phyloP scores from a whole-genome alignment of 2,113 vertebrate species.

The Upupa epops region DNA sequence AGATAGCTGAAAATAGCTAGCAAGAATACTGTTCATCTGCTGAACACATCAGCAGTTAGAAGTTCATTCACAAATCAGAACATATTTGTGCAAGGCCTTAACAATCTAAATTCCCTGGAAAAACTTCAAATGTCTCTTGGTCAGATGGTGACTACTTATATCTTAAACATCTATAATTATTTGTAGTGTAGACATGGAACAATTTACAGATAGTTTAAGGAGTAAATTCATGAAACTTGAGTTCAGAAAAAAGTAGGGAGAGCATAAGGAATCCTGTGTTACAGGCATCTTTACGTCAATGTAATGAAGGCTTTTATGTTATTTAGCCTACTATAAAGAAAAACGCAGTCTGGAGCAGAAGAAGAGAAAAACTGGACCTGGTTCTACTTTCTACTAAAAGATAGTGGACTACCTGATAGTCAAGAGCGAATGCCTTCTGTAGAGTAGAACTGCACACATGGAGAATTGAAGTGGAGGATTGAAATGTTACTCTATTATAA shows the following conservation, averaged over 20 bases:
- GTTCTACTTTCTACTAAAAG: not conserved
- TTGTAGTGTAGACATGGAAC: not conserved
- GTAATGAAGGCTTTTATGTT: not conserved
- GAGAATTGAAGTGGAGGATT: not conserved
- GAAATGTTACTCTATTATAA: not conserved
- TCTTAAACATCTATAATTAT: not conserved
- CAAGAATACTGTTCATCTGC: not conserved
- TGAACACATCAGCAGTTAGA: not conserved
- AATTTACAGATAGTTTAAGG: not conserved
- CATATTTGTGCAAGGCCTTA: not conserved
- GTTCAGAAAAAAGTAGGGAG: not conserved
- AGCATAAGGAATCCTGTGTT: not conserved
- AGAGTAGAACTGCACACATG: not conserved
- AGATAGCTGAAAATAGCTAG: not conserved
- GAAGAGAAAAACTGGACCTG: not conserved
- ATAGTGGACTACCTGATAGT: not conserved
- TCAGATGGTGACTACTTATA: not conserved
- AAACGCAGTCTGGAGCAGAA: not conserved
- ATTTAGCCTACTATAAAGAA: not conserved
- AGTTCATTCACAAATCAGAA: not conserved
- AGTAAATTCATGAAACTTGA: not conserved
- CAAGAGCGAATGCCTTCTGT: not conserved
- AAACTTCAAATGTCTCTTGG: not conserved
- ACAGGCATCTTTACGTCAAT: not conserved
- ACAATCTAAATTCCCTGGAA: not conserved